Evolutionary conservation across 1,140 invertebrate species (phyloP), one percentile per base, ranked within the genome.

Genomic region (Pomacea maculata): DNA sequence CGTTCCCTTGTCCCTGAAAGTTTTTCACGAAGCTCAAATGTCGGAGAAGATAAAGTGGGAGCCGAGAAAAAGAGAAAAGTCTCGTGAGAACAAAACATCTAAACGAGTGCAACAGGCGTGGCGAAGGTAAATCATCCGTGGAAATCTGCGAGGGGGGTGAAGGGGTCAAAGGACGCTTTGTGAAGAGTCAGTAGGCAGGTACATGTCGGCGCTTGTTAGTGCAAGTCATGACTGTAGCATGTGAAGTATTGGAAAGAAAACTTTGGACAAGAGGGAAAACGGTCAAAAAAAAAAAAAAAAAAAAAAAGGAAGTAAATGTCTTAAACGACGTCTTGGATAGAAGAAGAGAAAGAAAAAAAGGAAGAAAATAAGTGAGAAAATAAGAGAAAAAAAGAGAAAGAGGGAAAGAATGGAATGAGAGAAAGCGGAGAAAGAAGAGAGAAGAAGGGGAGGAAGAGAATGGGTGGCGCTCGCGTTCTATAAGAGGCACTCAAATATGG

Each of bases 41-140:
- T 63, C 12, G 17, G n/a, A 63, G 17, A 17, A 64, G 7, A 8
- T 4, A 19, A 64, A 25, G 34, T n/a, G n/a, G 57, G 21, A 55
- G 61, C 21, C 57, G 75, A 61, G n/a, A 45, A 55, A 64, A 61
- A 77, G 55, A 77, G 75, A 45, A n/a, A 19, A 61, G 55, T 19
- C 19, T 19, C 57, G 55, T 34, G 63, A 64, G 11, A 64, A 61
- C 29, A n/a, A 64, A 17, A 77, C 55, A 25, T 10, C 57, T 6
- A 61, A 19, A 65, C 10, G 34, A 34, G 21, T 54, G 55, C 10
- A 45, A 34, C 57, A 21, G 54, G 63, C 17, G 75, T 63, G 6
- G 54, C 21, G n/a, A 6, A 63, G 75, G 54, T 10, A 8, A 34
- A 77, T 9, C 29, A n/a, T 21, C 21, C 11, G 55, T 15, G 34